These are phyloP conservation scores for Eurystomus glaucurus DNA, from an alignment of 2,797 vertebrate species.

Conservation along the genomic window DNA sequence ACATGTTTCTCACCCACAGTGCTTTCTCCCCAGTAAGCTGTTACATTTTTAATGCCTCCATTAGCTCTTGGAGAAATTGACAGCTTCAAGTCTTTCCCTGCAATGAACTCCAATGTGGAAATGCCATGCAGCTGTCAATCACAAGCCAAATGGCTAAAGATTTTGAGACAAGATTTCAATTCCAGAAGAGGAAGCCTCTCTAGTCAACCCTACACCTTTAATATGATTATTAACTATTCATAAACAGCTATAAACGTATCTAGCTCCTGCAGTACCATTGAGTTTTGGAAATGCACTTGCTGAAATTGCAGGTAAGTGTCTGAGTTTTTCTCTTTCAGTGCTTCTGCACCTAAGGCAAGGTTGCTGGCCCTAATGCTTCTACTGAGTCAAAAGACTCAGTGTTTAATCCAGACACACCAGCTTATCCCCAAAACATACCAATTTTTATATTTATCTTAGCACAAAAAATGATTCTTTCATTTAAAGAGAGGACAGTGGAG, in stretches of 20 bases:
- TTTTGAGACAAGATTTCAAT: neutral
- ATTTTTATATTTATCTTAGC: neutral
- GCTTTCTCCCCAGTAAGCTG: neutral
- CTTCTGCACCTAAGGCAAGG: neutral
- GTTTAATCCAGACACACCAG: neutral
- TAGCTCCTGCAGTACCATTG: neutral
- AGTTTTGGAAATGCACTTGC: neutral
- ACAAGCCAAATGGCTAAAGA: neutral
- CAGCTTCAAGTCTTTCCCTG: neutral
- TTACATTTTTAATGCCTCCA: conserved; percentile 48
- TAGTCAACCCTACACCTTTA: neutral
- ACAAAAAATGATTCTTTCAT: neutral
- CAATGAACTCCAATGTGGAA: neutral
- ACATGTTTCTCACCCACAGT: neutral
- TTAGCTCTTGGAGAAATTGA: conserved; percentile 40
- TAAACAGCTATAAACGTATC: neutral
- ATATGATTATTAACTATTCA: conserved; percentile 32
- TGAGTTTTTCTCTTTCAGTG: neutral
- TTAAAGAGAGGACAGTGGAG: neutral
- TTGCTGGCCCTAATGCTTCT: neutral
- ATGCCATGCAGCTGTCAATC: neutral
- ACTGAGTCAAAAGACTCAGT: neutral
- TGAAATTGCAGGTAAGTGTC: neutral
- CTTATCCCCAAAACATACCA: rapidly evolving
- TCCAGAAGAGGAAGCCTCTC: neutral